phyloP scores from a whole-genome alignment of 2,888 invertebrate species.

The Cephus nigrinus region DNA sequence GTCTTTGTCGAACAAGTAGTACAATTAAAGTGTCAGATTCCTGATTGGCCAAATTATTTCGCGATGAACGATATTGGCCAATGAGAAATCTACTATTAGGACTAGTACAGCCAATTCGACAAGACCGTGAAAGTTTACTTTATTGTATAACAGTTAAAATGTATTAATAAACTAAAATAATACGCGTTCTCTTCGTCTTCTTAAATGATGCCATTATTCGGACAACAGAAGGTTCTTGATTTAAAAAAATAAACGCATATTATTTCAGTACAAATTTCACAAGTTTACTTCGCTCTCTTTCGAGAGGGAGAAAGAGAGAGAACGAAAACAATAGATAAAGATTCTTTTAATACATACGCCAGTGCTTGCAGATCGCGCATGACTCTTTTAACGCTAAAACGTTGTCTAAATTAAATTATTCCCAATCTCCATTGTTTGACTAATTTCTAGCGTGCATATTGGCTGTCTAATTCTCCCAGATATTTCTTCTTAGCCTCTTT shows the following conservation, averaged over 20 bases:
- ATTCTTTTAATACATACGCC: background rate
- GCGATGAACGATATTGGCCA: background rate
- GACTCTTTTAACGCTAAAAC: background rate
- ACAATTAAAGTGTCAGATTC: background rate
- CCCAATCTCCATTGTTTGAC: background rate
- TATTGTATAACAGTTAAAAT: background rate
- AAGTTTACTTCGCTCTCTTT: background rate
- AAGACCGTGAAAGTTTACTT: background rate
- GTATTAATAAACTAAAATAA: background rate
- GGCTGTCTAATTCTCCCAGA: background rate
- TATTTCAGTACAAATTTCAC: background rate
- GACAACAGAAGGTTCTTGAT: background rate
- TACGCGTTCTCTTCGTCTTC: background rate
- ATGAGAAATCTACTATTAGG: background rate
- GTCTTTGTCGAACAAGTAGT: background rate
- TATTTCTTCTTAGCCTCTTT: background rate
- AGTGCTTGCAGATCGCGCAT: background rate
- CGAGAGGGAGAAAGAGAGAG: background rate
- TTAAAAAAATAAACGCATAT: background rate
- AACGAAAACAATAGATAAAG: background rate
- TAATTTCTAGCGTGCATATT: background rate
- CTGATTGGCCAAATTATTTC: background rate
- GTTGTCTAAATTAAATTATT: background rate
- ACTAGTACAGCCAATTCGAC: background rate
- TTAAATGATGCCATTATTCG: background rate